Percentiles rank a stretch among this genome's conserved stretches.
phyloP scores from a whole-genome alignment of 2,888 invertebrate genomes.

The Brachyptera putata region DNA sequence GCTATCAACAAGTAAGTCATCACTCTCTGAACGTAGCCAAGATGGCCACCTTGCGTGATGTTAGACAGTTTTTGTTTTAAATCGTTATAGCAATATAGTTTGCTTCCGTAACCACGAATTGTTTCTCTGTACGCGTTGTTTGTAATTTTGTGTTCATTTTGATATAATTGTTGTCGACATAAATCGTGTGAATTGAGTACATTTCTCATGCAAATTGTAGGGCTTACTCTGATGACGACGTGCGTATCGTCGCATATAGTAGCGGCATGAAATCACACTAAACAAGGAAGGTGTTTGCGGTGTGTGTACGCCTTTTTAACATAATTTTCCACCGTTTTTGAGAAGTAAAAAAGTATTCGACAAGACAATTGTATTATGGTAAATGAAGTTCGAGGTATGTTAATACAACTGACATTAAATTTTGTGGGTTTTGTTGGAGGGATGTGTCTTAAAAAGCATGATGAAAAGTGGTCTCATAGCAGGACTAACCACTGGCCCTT shows the following conservation, averaged over 20 bases:
- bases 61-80: not conserved
- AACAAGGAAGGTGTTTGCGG: conserved; percentile 29
- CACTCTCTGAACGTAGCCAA: conserved; percentile 10
- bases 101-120: not conserved
- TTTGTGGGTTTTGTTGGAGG: not conserved
- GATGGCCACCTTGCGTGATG: conserved; percentile 1
- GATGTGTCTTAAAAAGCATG: not conserved
- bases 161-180: no score
- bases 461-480: no score
- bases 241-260: conserved; percentile 29
- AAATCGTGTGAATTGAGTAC: no score
- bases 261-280: conserved; percentile 26
- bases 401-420: not conserved
- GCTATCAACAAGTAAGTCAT: not conserved
- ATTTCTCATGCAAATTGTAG: not conserved
- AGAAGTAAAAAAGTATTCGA: not conserved
- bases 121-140: no score
- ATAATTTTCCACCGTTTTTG: conserved; percentile 21
- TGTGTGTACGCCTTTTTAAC: conserved; percentile 17
- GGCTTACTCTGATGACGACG: conserved; percentile 26
- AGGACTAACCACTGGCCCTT: conserved; percentile 11
- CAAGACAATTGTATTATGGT: conserved; percentile 9
- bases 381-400: conserved; percentile 22
- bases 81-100: not conserved
- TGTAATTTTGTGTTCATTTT: no score